A percentile compares a stretch with the other conserved stretches of the same genome.
These are phyloP conservation scores for Gonocerus acuteangulatus DNA, from an alignment of 2,888 invertebrate genomes.

Conservation along the genomic window DNA sequence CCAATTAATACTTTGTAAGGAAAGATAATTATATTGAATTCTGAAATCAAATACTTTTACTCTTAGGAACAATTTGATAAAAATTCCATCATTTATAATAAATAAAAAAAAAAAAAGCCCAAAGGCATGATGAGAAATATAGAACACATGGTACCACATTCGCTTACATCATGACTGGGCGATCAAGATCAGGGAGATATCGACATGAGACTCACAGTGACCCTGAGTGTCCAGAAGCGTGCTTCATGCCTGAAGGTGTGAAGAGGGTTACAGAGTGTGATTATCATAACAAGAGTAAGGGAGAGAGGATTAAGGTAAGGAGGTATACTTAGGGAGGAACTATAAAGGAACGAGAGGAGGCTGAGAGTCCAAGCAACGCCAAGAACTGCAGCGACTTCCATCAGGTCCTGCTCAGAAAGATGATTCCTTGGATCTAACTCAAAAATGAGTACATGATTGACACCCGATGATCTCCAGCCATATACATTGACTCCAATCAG, in stretches of 20 bases:
- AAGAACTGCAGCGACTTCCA: constrained; percentile 68
- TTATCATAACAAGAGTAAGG: constrained; percentile 57
- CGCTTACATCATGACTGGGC: not conserved
- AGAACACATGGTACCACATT: constrained; percentile 1
- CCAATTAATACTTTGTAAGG: no score
- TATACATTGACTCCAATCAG: constrained; percentile 73
- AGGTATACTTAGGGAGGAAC: constrained; percentile 58
- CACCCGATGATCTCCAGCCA: constrained; percentile 73
- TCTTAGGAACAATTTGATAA: no score
- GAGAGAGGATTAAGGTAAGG: constrained; percentile 69
- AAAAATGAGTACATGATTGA: constrained; percentile 76
- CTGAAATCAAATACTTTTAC: no score
- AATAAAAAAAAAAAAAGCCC: not conserved
- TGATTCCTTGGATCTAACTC: constrained; percentile 74
- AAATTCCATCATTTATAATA: not conserved
- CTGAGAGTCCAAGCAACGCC: constrained; percentile 63
- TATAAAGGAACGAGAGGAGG: constrained; percentile 61
- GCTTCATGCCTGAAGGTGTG: constrained; percentile 67
- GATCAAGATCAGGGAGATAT: not conserved
- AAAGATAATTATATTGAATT: no score
- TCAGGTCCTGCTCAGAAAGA: constrained; percentile 61
- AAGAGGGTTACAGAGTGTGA: constrained; percentile 68
- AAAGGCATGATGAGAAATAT: constrained; percentile 3
- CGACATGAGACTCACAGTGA: constrained; percentile 48
- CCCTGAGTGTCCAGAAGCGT: constrained; percentile 63